Base-by-base conservation (phyloP, 1,140 invertebrate species). In the Brachionus asplanchnoidis region DNA sequence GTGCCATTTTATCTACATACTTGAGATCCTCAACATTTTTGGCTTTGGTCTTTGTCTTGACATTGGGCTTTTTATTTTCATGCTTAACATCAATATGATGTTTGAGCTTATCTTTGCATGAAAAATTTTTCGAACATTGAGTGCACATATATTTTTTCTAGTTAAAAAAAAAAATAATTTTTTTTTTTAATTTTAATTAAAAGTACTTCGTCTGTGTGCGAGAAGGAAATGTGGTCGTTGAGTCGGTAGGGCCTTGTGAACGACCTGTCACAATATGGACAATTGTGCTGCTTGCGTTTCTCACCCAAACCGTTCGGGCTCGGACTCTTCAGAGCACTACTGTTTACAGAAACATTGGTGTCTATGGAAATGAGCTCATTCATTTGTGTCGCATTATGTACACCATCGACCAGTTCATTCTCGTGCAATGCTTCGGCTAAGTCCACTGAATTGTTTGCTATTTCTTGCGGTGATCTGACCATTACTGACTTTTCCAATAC, bases 61-160 rank as follows among this genome's bases (percentile, higher is more conserved):
- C 36, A 36, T 82, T 60, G 12, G 79, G 79, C 65, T 82, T 82
- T 68, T 82, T 82, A 65, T 82, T 82, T 44, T 82, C 79, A 65
- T 82, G 79, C 26, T 82, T 82, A 20, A 82, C 79, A n/a, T 82
- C 79, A 14, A 82, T 68, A 36, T 82, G 79, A 82, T 82, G 79
- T 7, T 82, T 82, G 12, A 82, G 53, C 17, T 82, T 82, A 82
- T 82, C 79, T 82, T 82, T 82, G 44, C 79, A 82, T 28, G 79
- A 82, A 8, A 82, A 82, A 65, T 82, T 82, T 65, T 82, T 82
- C 53, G 79, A 82, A 36, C 79, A 82, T 66, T 36, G 8, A 28
- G 50, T 28, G 32, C 79, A 82, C 79, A 82, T 82, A 44, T 82
- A 82, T 82, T 82, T 82, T 82, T 46, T 60, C 79, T 82, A 23